Conservation (phyloP, 2,797 vertebrate species). For the Sebastes cheni region DNA sequence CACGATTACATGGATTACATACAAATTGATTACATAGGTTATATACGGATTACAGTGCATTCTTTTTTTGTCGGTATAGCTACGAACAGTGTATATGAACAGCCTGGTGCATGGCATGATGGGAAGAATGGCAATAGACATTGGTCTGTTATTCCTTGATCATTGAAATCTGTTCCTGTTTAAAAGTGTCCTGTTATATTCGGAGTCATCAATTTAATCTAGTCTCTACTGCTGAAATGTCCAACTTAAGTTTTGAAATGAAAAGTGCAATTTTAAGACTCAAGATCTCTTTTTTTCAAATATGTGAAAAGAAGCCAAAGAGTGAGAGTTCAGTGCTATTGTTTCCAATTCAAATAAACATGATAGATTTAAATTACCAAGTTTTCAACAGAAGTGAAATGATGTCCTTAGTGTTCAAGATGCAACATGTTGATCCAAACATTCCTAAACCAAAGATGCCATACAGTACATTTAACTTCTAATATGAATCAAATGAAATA, state of each 20-base stretch:
- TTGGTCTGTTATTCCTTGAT: no score
- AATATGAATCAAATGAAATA: not conserved
- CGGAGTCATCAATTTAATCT: not conserved
- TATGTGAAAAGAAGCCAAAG: not conserved
- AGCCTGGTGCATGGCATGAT: no score
- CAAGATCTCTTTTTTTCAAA: not conserved
- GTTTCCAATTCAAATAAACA: not conserved
- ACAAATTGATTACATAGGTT: no score
- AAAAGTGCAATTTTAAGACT: no score
- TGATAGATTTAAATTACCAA: no score
- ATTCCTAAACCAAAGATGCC: not conserved
- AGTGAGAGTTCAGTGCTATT: not conserved
- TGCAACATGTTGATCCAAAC: not conserved
- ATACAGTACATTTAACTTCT: not conserved
- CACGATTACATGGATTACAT: no score
- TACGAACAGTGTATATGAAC: no score
- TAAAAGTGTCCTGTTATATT: not conserved
- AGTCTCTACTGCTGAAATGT: not conserved
- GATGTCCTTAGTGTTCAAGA: not conserved
- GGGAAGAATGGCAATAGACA: no score
- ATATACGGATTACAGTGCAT: no score
- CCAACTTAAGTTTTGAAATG: not conserved
- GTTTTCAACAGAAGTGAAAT: not conserved
- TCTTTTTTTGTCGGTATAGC: no score
- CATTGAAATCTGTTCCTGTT: no score